A percentile compares a stretch with the other conserved stretches of the same genome.
Evolutionary conservation across 1,140 invertebrate species (phyloP).

Genomic region (Papilio xuthus): DNA sequence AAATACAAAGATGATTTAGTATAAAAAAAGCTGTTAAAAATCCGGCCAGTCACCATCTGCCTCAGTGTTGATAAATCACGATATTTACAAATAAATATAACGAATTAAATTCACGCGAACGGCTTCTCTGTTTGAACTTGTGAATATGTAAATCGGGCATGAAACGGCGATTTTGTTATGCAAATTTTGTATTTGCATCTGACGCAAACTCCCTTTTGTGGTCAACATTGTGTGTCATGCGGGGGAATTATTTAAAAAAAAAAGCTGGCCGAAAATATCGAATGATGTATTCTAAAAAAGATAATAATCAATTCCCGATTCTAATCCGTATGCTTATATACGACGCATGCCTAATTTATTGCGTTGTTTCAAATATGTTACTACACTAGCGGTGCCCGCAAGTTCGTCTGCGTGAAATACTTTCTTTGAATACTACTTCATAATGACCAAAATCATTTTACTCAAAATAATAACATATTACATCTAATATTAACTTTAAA

Average conservation of each 20-base stretch:
- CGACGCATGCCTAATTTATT: neutral
- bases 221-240: constrained; percentile 6
- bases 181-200: constrained; percentile 32
- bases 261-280: neutral
- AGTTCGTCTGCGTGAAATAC: too few relatives aligned
- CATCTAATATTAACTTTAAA: too few relatives aligned
- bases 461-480: too few relatives aligned
- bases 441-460: too few relatives aligned
- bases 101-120: constrained; percentile 16
- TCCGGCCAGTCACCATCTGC: neutral
- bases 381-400: too few relatives aligned
- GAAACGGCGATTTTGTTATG: constrained; percentile 38
- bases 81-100: constrained; percentile 10
- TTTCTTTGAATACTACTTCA: too few relatives aligned
- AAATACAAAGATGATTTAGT: neutral
- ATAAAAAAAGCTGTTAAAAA: neutral
- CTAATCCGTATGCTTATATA: neutral
- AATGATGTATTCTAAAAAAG: neutral
- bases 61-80: neutral
- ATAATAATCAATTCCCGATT: neutral
- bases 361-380: too few relatives aligned
- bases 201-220: constrained; percentile 19
- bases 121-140: constrained; percentile 16
- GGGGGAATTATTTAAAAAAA: constrained; percentile 12
- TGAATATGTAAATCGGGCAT: constrained; percentile 31